Conservation (phyloP, 2,888 invertebrate genomes). For the Acrobasis suavella region DNA sequence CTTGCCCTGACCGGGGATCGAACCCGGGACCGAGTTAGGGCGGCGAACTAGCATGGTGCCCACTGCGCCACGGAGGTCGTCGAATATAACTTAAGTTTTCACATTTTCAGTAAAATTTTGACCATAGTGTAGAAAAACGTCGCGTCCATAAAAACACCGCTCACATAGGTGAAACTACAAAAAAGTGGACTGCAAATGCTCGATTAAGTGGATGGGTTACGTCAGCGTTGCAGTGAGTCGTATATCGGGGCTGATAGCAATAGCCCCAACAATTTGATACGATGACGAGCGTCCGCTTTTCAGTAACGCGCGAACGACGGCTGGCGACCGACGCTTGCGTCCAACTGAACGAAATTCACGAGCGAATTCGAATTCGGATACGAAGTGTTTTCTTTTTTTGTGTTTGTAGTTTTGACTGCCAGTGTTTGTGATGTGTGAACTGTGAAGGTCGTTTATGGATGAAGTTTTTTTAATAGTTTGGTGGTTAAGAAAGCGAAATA, state of each 20-base stretch:
- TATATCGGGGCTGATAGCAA: slow-evolving; percentile 41
- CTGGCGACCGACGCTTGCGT: slow-evolving; percentile 63
- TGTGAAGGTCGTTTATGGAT: slow-evolving; percentile 42
- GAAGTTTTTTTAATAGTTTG: slow-evolving; percentile 1
- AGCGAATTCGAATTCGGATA: slow-evolving; percentile 47
- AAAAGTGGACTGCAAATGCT: background rate
- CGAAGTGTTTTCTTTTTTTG: slow-evolving; percentile 52
- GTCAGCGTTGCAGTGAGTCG: slow-evolving; percentile 41
- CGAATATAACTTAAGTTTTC: too few relatives aligned
- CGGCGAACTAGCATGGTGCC: too few relatives aligned
- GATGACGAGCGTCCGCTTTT: slow-evolving; percentile 57
- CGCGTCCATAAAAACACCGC: background rate
- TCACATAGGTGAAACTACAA: background rate
- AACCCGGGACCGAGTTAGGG: too few relatives aligned
- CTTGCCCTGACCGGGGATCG: too few relatives aligned
- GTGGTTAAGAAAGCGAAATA: slow-evolving; percentile 11
- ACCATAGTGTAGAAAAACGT: background rate
- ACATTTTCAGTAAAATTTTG: too few relatives aligned
- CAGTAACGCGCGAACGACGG: slow-evolving; percentile 69
- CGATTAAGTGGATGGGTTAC: slow-evolving; percentile 26
- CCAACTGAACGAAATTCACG: slow-evolving; percentile 40
- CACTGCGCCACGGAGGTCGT: too few relatives aligned
- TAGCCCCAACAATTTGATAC: slow-evolving; percentile 50
- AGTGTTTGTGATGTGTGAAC: slow-evolving; percentile 47
- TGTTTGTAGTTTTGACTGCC: slow-evolving; percentile 48